These are phyloP conservation scores for Laticauda laticaudata DNA, from an alignment of 2,113 vertebrate species.

Conservation along the genomic window DNA sequence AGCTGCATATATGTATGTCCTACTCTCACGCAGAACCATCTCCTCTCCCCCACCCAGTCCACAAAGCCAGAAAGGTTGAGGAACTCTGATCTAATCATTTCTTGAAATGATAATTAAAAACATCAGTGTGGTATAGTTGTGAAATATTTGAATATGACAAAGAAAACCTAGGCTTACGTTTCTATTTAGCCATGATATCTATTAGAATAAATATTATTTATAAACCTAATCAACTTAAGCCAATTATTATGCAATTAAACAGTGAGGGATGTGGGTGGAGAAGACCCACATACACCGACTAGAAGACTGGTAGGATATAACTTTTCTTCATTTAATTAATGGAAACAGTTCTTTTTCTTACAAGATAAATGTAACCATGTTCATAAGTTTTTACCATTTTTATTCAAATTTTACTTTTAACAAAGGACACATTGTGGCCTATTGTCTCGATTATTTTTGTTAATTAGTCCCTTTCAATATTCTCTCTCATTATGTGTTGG, in stretches of 20 bases:
- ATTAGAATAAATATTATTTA: neutral
- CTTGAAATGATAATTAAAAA: neutral
- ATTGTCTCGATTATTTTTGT: constrained; percentile 19
- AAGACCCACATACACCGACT: neutral
- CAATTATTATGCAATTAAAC: neutral
- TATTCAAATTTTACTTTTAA: constrained; percentile 33
- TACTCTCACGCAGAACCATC: too few relatives aligned
- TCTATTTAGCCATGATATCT: neutral
- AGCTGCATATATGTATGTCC: too few relatives aligned
- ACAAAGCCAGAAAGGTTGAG: neutral
- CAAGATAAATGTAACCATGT: neutral
- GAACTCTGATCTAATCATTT: neutral
- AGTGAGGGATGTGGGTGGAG: neutral
- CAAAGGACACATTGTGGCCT: constrained; percentile 2
- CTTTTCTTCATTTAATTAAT: neutral
- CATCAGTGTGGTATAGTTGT: neutral
- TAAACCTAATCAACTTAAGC: neutral
- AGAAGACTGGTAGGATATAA: neutral
- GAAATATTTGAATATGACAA: neutral
- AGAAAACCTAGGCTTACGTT: neutral
- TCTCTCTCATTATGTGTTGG: constrained; percentile 41
- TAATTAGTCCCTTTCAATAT: constrained; percentile 40
- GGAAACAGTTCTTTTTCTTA: neutral
- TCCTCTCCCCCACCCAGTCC: neutral
- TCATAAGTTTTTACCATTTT: neutral